Evolutionary conservation across 1,140 invertebrate genomes (phyloP), one percentile per base, ranked within the genome.

Genomic region (Trachymyrmex cornetzi): DNA sequence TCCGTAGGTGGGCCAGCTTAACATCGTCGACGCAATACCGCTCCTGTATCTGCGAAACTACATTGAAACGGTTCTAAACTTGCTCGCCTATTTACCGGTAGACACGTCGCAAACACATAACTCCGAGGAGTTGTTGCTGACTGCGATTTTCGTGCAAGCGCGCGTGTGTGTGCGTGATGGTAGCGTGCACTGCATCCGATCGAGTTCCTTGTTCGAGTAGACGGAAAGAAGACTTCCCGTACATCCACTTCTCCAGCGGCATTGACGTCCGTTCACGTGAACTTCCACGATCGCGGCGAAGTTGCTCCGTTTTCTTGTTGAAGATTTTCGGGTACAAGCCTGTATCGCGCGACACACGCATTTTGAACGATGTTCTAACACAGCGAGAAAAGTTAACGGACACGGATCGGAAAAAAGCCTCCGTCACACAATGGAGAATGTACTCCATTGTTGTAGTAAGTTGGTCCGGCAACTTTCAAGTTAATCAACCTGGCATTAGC

Each of bases 21-120:
- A 82, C 55, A 44, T 74, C 67, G 34, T 19, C 53, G 55, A 34
- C 55, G 38, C 67, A 82, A 82, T 84, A 63, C 50, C 63, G 50
- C 7, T 57, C n/a, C 38, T 50, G 44, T 19, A 22, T 61, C 69
- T n/a, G 38, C 22, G 30, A 79, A 75, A 77, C 61, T 79, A 48
- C 64, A 55, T 57, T 34, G 22, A 69, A 55, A 57, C 57, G 24
- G 57, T 14, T 50, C 24, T 61, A 27, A 74, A 82, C 67, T 82
- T 66, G 66, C 67, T 57, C 67, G 80, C 38, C 55, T 61, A 48
- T 81, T 81, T 74, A 57, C 38, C 55, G 53, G 67, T 59, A 82
- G 69, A 84, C 80, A 75, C 69, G 80, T 84, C 69, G 69, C 80
- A 75, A 84, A 84, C 69, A 75, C 44, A 74, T 84, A 84, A 84